Evolutionary conservation across 1,140 invertebrate species (phyloP), one percentile per base, ranked within the genome.

Genomic region (Sarcophaga bullata): DNA sequence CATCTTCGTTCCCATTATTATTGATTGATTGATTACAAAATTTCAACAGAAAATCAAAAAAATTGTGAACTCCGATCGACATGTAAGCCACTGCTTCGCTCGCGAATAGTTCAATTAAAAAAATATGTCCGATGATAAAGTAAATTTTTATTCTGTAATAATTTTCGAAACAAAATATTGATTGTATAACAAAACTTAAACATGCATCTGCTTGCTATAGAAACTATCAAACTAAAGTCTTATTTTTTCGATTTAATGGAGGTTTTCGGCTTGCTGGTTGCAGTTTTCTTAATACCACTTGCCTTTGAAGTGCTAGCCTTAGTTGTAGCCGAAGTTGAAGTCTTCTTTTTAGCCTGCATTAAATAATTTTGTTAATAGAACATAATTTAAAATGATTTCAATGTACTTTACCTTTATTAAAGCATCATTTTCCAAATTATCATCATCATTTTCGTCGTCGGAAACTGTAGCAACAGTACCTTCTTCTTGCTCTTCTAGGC

Each of bases 351-450:
- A 9, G 87, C 84, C 81, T 83, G 81, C 13, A 72, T 49, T 25
- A 15, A 37, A 80, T 7, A 54, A 19, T 58, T 8, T 9, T 47
- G 72, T 50, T 13, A 47, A 48, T 68, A 72, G 72, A 72, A 15
- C 62, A 46, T 13, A 50, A 15, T 15, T n/a, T n/a, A 81, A 48
- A 47, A 17, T 62, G 13, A 49, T 48, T 81, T n/a, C 0, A 82
- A 19, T 0, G 15, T 10, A 80, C n/a, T 73, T n/a, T 25, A 84
- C 95, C 91, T 97, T 96, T 62, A 97, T 96, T 91, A 97, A 94
- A 8, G 93, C 93, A 91, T 97, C 96, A 80, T 92, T 92, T 80
- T 94, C 92, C 25, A 95, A 84, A 85, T 94, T 92, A 84, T 94
- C 93, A 58, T 94, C 92, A 11, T 92, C 91, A 3, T 91, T 90